Evolutionary conservation across 2,797 vertebrate genomes (phyloP), one percentile per base, ranked within the genome.

Genomic region (Pseudotriccus pelzelni): DNA sequence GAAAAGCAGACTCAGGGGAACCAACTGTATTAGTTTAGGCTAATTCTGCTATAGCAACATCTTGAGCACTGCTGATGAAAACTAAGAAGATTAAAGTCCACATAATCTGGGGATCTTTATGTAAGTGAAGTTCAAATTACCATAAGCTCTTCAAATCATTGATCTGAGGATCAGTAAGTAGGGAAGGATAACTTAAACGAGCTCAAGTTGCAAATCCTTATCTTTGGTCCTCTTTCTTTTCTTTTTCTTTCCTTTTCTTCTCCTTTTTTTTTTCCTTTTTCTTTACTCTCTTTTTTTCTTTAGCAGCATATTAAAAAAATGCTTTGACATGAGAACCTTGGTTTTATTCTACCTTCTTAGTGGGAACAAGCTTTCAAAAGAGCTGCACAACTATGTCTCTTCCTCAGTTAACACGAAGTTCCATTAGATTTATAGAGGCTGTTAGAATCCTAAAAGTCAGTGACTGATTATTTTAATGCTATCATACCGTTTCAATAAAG

Each of bases 101-200:
- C 58, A 44, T 94, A 94, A 97, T 94, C 94, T 92, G 69, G 25
- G 59, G 86, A 96, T 95, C 91, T 93, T 92, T 84, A 68, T 92
- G 84, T 90, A 82, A 91, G 68, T 69, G 75, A 94, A 77, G 41
- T 89, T 95, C 80, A 87, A 80, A 94, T 96, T 94, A 91, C 79
- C 75, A 28, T 94, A 90, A 97, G 32, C 58, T 94, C 60, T 92
- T 91, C 37, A 87, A 85, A 64, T 89, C 58, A 69, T 84, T 83
- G 72, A 91, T 91, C 64, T 78, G 58, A 85, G 76, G 68, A 87
- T 81, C 59, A 90, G 66, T 78, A 60, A 74, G 63, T 75, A 78
- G 18, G 44, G 59, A 90, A 82, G 52, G 88, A 69, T 81, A 83
- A 87, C 64, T 93, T 44, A 36, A 66, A 87, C 3, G 59, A 81